Conservation (phyloP, 2,113 vertebrate species). For the Prionailurus viverrinus region DNA sequence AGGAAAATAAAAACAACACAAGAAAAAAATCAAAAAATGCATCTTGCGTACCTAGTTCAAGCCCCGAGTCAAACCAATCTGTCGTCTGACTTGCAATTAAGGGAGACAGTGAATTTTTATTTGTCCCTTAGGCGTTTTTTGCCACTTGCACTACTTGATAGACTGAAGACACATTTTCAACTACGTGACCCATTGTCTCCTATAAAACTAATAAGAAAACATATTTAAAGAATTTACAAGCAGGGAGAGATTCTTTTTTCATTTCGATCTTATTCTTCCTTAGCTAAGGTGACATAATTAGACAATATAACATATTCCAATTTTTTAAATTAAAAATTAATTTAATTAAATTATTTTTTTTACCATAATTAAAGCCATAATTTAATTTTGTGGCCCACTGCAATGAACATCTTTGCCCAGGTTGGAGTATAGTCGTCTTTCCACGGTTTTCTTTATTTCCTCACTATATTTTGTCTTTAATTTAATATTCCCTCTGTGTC, state of each 20-base stretch:
- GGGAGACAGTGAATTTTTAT: not conserved
- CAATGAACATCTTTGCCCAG: conserved; percentile 21
- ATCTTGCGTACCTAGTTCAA: not conserved
- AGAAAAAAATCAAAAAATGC: not conserved
- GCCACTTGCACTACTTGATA: not conserved
- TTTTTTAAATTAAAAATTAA: not conserved
- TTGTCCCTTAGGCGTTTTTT: not conserved
- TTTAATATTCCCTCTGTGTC: not conserved
- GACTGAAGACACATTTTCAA: not conserved
- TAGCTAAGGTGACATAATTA: conserved; percentile 38
- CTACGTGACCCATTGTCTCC: not conserved
- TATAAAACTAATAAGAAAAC: not conserved
- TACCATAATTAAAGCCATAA: conserved; percentile 49
- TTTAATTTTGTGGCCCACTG: not conserved
- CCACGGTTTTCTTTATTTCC: not conserved
- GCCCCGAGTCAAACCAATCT: not conserved
- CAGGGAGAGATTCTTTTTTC: not conserved
- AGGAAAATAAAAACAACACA: not conserved
- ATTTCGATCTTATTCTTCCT: not conserved
- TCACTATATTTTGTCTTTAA: conserved; percentile 36
- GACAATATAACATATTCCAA: not conserved
- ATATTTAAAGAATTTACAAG: not conserved
- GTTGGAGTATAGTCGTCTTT: not conserved
- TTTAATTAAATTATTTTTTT: not conserved
- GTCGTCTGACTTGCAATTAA: not conserved